A percentile compares a stretch with the other conserved stretches of the same genome.
Conservation (phyloP, 2,113 vertebrate genomes). For the Coptodon bakossiorum region DNA sequence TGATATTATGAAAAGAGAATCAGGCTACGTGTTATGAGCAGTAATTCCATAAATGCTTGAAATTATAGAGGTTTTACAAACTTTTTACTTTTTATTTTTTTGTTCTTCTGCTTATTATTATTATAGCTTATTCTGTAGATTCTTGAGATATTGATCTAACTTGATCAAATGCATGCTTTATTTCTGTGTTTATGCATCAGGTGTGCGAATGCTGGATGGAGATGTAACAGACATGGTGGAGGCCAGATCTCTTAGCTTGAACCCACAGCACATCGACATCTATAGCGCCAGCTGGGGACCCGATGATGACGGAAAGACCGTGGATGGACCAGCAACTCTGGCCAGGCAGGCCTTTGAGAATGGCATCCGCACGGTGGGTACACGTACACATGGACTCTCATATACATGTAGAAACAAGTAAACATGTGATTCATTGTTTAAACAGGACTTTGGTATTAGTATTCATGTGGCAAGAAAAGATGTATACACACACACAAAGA, state of each 20-base stretch:
- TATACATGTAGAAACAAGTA: background rate
- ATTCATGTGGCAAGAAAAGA: background rate
- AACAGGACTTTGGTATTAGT: background rate
- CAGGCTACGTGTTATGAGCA: background rate
- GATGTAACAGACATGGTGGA: conserved; percentile 99
- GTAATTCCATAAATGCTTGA: background rate
- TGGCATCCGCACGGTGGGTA: conserved; percentile 88
- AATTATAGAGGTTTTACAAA: background rate
- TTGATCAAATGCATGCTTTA: background rate
- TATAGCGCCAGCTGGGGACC: conserved; percentile 99
- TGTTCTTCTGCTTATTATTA: fast-evolving
- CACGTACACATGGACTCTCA: background rate
- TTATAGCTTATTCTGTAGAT: background rate
- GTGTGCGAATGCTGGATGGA: conserved; percentile 96
- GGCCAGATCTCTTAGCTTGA: conserved; percentile 92
- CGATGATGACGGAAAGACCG: conserved; percentile 95
- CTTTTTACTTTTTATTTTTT: background rate
- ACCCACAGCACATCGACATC: conserved; percentile 95
- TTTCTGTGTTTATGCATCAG: conserved; percentile 58
- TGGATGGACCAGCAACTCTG: conserved; percentile 92
- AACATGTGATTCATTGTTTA: background rate
- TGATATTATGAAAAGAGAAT: background rate
- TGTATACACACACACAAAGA: background rate
- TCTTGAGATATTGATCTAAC: background rate
- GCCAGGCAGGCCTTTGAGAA: conserved; percentile 97